Percentiles rank a stretch among this genome's conserved stretches.
Evolutionary conservation across 2,113 vertebrate genomes (phyloP).

Genomic region (Pithys albifrons): DNA sequence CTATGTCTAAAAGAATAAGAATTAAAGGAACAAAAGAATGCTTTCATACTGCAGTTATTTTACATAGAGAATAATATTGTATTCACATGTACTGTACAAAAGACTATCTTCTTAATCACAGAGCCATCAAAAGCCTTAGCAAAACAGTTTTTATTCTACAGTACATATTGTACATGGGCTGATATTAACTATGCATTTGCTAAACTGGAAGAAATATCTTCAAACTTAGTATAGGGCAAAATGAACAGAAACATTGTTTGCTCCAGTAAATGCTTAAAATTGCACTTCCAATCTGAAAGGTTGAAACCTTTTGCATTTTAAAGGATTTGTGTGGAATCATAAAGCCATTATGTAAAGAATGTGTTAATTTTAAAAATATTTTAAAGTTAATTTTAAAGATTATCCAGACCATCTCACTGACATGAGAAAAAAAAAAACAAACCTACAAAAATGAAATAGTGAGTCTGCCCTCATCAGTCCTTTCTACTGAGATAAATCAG

Average conservation of each 20-base stretch:
- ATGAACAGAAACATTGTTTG: not conserved
- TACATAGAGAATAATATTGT: not conserved
- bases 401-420: not conserved
- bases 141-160: not conserved
- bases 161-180: accelerated
- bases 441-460: not conserved
- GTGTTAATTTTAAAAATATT: not conserved
- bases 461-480: not conserved
- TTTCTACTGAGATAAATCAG: not conserved
- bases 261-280: not conserved
- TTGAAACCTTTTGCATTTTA: not conserved
- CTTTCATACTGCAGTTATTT: not conserved
- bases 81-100: not conserved
- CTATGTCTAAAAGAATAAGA: not conserved
- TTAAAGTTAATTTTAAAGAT: too few relatives aligned
- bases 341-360: not conserved
- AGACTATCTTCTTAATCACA: not conserved
- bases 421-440: not conserved
- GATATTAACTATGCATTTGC: not conserved
- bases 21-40: not conserved
- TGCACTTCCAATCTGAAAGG: not conserved
- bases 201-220: not conserved
- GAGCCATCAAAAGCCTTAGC: not conserved
- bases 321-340: not conserved
- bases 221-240: not conserved